A percentile compares a stretch with the other conserved stretches of the same genome.
These are phyloP conservation scores for Calliphora vomitoria DNA, from an alignment of 2,888 invertebrate genomes.

Conservation along the genomic window DNA sequence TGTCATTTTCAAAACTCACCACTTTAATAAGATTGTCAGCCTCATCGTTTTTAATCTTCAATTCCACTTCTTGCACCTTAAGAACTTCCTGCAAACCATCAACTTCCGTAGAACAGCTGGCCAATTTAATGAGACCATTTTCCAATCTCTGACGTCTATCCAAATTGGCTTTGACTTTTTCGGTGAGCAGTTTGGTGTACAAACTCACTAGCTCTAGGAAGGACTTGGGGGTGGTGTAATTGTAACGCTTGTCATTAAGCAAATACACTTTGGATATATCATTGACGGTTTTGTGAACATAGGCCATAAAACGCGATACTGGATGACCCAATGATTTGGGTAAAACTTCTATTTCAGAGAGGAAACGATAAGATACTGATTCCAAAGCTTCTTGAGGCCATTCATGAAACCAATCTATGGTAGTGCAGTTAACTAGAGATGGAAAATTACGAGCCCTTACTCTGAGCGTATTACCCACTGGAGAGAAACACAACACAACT, in stretches of 20 bases:
- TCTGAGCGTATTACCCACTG: conserved; percentile 95
- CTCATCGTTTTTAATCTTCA: conserved; percentile 94
- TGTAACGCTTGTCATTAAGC: conserved; percentile 94
- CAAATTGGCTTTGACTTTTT: conserved; percentile 89
- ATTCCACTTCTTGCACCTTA: conserved; percentile 91
- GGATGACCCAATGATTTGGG: conserved; percentile 86
- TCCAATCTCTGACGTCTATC: conserved; percentile 92
- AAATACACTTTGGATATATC: conserved; percentile 92
- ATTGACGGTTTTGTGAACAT: conserved; percentile 94
- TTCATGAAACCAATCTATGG: conserved; percentile 98
- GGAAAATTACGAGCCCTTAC: conserved; percentile 96
- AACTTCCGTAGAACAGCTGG: conserved; percentile 93
- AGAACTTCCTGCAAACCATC: conserved; percentile 91
- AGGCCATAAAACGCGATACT: conserved; percentile 95
- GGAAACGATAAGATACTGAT: conserved; percentile 94
- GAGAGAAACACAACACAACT: conserved; percentile 95
- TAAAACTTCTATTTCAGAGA: conserved; percentile 88
- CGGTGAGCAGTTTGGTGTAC: conserved; percentile 89
- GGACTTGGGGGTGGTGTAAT: conserved; percentile 98
- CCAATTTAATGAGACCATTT: conserved; percentile 94
- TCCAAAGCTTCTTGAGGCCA: conserved; percentile 97
- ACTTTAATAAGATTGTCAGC: conserved; percentile 95
- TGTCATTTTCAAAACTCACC: conserved; percentile 95
- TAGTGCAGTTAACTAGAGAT: conserved; percentile 95
- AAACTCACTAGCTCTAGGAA: conserved; percentile 96